Percentiles rank a stretch among this genome's conserved stretches.
phyloP scores from a whole-genome alignment of 2,888 invertebrate species.

The Pedicia rivosa region DNA sequence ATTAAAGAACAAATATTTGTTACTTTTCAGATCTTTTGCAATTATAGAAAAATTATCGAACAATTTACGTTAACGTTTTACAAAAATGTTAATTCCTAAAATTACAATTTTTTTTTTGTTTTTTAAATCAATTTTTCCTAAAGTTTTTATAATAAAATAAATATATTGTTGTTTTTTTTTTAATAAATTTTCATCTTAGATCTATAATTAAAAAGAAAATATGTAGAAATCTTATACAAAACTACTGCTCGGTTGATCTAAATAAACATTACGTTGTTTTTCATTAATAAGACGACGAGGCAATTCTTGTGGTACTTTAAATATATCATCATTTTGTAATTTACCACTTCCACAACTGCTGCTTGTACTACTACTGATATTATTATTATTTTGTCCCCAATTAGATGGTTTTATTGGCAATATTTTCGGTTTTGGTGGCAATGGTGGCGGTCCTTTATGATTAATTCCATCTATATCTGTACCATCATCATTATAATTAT shows the following conservation, averaged over 20 bases:
- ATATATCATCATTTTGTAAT: slow-evolving; percentile 11
- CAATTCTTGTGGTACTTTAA: slow-evolving; percentile 18
- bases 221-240: slow-evolving; percentile 34
- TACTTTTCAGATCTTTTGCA: too few relatives aligned
- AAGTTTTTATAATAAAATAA: too few relatives aligned
- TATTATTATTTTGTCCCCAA: slow-evolving; percentile 29
- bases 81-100: too few relatives aligned
- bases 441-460: slow-evolving; percentile 41
- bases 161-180: too few relatives aligned
- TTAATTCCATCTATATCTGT: slow-evolving; percentile 5
- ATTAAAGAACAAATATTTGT: too few relatives aligned
- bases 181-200: too few relatives aligned
- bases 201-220: too few relatives aligned
- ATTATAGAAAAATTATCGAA: too few relatives aligned
- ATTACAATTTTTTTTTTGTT: too few relatives aligned
- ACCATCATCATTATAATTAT: slow-evolving; percentile 3
- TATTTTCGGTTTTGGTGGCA: slow-evolving; percentile 61
- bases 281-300: slow-evolving; percentile 17
- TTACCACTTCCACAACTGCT: too few relatives aligned
- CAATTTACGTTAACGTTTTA: too few relatives aligned
- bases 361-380: slow-evolving; percentile 5
- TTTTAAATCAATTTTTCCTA: too few relatives aligned
- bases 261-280: slow-evolving; percentile 32
- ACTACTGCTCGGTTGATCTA: slow-evolving; percentile 47
- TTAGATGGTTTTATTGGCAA: slow-evolving; percentile 44